phyloP scores from a whole-genome alignment of 1,140 invertebrate species.

The Calliphora vicina region DNA sequence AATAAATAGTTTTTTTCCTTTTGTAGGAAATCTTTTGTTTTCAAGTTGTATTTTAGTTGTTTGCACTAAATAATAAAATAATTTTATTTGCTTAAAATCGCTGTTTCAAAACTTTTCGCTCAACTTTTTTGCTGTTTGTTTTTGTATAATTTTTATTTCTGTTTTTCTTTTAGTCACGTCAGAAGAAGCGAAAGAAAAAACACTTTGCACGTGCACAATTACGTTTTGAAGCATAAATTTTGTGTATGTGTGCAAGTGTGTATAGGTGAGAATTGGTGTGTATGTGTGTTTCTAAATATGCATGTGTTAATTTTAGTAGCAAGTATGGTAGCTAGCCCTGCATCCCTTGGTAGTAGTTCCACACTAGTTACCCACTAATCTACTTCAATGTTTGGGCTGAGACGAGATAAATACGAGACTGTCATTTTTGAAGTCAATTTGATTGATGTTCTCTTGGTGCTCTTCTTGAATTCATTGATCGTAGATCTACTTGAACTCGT shows the following conservation, averaged over 20 bases:
- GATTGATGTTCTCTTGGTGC: too few species aligned
- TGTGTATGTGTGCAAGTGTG: neutral
- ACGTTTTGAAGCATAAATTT: slow-evolving; percentile 10
- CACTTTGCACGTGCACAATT: slow-evolving; percentile 12
- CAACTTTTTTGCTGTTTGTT: neutral
- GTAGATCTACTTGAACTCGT: too few species aligned
- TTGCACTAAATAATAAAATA: neutral
- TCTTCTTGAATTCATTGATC: too few species aligned
- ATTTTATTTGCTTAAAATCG: neutral
- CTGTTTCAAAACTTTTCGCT: too few species aligned
- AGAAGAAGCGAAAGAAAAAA: neutral
- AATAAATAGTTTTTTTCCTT: too few species aligned
- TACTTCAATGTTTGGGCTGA: too few species aligned
- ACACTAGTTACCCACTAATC: too few species aligned
- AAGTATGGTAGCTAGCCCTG: too few species aligned
- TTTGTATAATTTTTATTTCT: neutral
- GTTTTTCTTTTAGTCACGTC: neutral
- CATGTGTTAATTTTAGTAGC: neutral
- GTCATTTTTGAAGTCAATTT: too few species aligned
- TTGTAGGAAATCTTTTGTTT: too few species aligned
- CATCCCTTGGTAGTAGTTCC: too few species aligned
- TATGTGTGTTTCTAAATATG: neutral
- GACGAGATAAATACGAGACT: too few species aligned
- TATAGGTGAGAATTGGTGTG: neutral
- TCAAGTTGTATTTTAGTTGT: neutral